Conservation (phyloP, 2,113 vertebrate species). For the Bungarus multicinctus region DNA sequence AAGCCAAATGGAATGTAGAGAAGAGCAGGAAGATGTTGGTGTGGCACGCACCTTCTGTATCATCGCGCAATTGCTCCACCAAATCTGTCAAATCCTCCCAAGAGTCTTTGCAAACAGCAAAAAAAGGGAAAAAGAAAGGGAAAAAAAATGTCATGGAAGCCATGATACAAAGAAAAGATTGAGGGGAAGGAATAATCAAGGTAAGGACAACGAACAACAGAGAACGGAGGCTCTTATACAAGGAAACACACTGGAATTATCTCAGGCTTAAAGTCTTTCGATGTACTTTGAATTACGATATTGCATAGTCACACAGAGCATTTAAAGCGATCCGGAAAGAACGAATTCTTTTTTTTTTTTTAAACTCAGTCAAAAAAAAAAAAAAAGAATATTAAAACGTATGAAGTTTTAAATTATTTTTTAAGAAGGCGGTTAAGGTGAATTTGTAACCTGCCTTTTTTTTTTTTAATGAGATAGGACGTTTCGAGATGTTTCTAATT, state of each 20-base stretch:
- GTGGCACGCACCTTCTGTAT: slow-evolving; percentile 88
- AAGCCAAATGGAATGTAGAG: slow-evolving; percentile 49
- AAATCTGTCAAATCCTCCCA: slow-evolving; percentile 94
- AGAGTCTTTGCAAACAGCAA: slow-evolving; percentile 89
- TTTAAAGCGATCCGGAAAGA: not conserved
- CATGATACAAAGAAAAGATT: slow-evolving; percentile 69
- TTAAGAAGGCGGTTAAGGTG: not conserved
- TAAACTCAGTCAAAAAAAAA: not conserved
- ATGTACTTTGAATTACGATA: slow-evolving; percentile 22
- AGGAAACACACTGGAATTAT: slow-evolving; percentile 30
- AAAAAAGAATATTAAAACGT: not conserved
- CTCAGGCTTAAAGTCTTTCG: slow-evolving; percentile 31
- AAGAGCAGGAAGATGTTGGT: slow-evolving; percentile 69
- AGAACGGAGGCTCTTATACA: slow-evolving; percentile 57
- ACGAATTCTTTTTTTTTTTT: not conserved
- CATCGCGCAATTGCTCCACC: slow-evolving; percentile 88
- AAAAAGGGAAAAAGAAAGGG: slow-evolving; percentile 68
- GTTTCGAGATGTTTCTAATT: not conserved
- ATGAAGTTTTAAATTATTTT: not conserved
- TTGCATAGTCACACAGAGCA: slow-evolving; percentile 35
- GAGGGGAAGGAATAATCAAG: slow-evolving; percentile 37
- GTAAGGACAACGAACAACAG: slow-evolving; percentile 56
- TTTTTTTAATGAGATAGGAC: not conserved
- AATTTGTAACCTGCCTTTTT: not conserved
- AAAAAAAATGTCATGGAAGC: slow-evolving; percentile 81